Conservation (phyloP, 2,113 vertebrate species). For the Ellobius talpinus region DNA sequence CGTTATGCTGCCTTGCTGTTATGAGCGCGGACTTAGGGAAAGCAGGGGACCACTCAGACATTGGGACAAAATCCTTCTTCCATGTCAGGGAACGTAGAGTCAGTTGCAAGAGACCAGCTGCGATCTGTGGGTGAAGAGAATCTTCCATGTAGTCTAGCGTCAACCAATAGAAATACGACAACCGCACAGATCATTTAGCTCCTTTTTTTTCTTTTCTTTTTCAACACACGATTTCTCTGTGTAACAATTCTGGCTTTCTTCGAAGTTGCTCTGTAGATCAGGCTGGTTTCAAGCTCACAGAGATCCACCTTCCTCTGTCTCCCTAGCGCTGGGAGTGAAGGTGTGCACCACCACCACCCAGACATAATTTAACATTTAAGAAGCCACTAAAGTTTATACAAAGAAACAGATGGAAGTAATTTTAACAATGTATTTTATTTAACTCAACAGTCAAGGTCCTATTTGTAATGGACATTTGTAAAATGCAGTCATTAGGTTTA, state of each 20-base stretch:
- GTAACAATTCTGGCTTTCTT: not conserved
- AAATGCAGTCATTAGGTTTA: not conserved
- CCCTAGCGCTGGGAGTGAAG: not conserved
- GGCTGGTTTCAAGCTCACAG: not conserved
- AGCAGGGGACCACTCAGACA: not conserved
- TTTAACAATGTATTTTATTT: slow-evolving; percentile 53
- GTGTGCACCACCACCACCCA: not conserved
- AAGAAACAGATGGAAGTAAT: not conserved
- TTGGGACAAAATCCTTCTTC: slow-evolving; percentile 9
- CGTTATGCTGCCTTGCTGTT: not conserved
- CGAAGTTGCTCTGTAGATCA: not conserved
- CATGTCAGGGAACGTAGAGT: not conserved
- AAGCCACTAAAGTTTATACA: not conserved
- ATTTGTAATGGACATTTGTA: not conserved
- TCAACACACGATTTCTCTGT: not conserved
- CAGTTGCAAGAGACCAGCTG: not conserved
- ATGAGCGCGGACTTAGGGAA: not conserved
- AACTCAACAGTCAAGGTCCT: not conserved
- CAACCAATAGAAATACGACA: slow-evolving; percentile 38
- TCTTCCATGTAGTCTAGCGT: not conserved
- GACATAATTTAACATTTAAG: not conserved
- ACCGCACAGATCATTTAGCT: not conserved
- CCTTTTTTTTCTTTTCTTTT: rapidly evolving
- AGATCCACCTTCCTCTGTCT: not conserved
- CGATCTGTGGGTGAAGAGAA: not conserved